Evolutionary conservation across 1,140 invertebrate genomes (phyloP), one percentile per base, ranked within the genome.

Genomic region (Hetaerina americana): DNA sequence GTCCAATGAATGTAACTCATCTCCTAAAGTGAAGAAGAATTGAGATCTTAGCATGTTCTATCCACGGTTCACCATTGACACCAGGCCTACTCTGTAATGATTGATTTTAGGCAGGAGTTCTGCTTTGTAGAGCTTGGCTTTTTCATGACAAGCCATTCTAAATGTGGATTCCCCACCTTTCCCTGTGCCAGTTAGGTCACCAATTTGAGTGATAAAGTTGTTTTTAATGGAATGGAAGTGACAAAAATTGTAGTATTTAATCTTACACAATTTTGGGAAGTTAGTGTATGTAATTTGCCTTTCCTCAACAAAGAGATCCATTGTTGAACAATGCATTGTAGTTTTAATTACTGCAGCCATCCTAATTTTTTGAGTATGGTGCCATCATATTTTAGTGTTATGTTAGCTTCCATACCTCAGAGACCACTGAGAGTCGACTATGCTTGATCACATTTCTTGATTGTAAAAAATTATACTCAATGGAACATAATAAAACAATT

Each of bases 191-290:
- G 89, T 92, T 0, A 97, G 97, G 85, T 99, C 98, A 1, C 98
- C 98, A 69, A 95, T 96, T 85, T 99, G 98, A 0, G 97, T 96
- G 75, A 99, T 95, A 78, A 99, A 98, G 76, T 95, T 93, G 78
- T 88, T 86, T 80, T 96, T 90, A 71, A 99, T 90, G 0, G 90
- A 92, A 78, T 98, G 94, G 79, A 99, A 97, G 10, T 98, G 82
- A 80, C 90, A 93, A 81, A 90, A 95, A 82, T 99, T 99, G 86
- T 99, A 99, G 81, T 97, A 99, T 80, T 99, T 99, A 27, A 96
- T 86, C 84, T 98, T 98, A 84, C 98, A 99, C 28, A 99, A 83
- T 82, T 99, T 99, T 28, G 99, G 78, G 78, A 99, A 99, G 81
- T 99, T 99, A 26, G 92, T 81, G 77, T 93, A 96, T 76, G 93